Evolutionary conservation across 2,113 vertebrate genomes (phyloP).

Genomic region (Pagrus major): DNA sequence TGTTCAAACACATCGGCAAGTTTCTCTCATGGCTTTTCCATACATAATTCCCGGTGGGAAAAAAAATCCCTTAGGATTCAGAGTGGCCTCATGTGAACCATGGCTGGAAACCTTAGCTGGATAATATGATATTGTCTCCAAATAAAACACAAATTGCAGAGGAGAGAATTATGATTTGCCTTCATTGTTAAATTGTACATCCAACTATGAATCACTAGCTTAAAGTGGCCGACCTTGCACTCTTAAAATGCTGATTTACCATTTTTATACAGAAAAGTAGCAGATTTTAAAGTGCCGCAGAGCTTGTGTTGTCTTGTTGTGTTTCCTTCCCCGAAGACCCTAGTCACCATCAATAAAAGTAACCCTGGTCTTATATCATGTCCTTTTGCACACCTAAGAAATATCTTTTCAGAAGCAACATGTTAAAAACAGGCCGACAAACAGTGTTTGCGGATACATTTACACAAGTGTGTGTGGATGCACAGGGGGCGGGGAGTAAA

Average conservation of each 20-base stretch:
- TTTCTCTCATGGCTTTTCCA: slow-evolving; percentile 21
- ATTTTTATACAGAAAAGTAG: background rate
- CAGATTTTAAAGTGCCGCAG: background rate
- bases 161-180: slow-evolving; percentile 1
- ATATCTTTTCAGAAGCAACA: background rate
- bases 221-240: background rate
- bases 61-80: background rate
- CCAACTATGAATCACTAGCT: background rate
- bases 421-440: no score
- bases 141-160: background rate
- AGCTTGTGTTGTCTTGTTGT: background rate
- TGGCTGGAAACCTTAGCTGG: slow-evolving; percentile 12
- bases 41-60: background rate
- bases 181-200: background rate
- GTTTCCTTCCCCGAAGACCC: background rate
- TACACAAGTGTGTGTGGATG: no score
- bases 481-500: no score
- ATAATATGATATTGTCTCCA: background rate
- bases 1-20: slow-evolving; percentile 29
- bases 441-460: no score
- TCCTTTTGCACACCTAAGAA: background rate
- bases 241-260: background rate
- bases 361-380: background rate
- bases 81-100: slow-evolving; percentile 23
- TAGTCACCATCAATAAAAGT: background rate